Evolutionary conservation across 2,113 vertebrate genomes (phyloP), one percentile per base, ranked within the genome.

Genomic region (Ptilorrhoa leucosticta): DNA sequence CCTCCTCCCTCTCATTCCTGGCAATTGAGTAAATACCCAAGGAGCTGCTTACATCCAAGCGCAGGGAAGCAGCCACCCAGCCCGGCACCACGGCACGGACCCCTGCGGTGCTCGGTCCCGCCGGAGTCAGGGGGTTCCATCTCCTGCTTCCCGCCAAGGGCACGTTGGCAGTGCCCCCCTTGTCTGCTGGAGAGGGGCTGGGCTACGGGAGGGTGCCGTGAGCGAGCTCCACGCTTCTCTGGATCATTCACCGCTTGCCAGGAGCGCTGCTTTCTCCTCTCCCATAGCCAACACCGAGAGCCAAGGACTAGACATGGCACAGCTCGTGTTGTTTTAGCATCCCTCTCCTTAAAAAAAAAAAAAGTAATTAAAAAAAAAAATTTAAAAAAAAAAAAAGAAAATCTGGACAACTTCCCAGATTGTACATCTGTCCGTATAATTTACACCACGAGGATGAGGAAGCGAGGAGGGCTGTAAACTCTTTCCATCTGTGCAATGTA

Each of bases 401-500:
- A 90, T 56, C 92, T 96, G 96, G 97, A 91, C 66, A 86, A 81
- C 53, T 96, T 97, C 96, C 96, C 96, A 94, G 95, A 95, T 89
- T 81, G 94, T 97, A 89, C 96, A 96, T 96, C 96, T 97, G 96
- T 94, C 94, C 3, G 87, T 97, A 91, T 97, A 96, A 96, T 97
- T 96, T 96, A 96, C 96, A 96, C 96, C 95, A 76, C 22, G 79
- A 97, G 94, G 94, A 96, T 89, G 92, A 96, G 94, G 95, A 95
- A 96, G 93, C 95, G 97, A 96, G 90, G 94, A 93, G 96, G 95
- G 93, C 91, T 97, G 96, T 90, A 96, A 96, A 96, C 93, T 94
- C 94, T 91, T 97, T 96, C 96, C 96, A 96, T 97, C 96, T 96
- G 96, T 97, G 95, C 96, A 92, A 91, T 92, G 92, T 91, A 77